Conservation (phyloP, 2,888 invertebrate species). For the Ptychoptera contaminata region DNA sequence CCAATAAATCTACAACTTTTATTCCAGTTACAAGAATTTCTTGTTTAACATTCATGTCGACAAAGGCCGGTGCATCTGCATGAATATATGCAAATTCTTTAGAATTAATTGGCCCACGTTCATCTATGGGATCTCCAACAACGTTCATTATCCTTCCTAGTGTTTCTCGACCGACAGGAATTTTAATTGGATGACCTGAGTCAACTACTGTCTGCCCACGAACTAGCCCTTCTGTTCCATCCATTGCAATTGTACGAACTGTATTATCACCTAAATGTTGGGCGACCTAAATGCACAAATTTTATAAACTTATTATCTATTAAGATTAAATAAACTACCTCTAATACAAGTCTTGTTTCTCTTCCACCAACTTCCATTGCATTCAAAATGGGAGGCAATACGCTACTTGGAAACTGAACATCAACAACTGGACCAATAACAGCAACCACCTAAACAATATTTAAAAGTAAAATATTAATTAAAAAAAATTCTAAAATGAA, state of each 20-base stretch:
- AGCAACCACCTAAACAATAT: conserved; percentile 44
- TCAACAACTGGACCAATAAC: conserved; percentile 97
- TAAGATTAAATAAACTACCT: conserved; percentile 38
- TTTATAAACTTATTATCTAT: neutral
- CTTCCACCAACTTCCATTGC: conserved; percentile 83
- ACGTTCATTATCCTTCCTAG: conserved; percentile 89
- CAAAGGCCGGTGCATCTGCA: conserved; percentile 79
- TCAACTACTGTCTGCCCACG: conserved; percentile 69
- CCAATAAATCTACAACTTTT: conserved; percentile 78
- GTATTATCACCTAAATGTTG: conserved; percentile 86
- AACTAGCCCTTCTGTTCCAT: conserved; percentile 80
- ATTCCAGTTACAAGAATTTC: conserved; percentile 89
- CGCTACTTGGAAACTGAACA: conserved; percentile 80
- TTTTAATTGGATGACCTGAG: conserved; percentile 72
- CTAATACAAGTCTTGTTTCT: conserved; percentile 61
- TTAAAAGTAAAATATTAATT: neutral
- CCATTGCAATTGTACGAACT: conserved; percentile 88
- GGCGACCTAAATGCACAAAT: conserved; percentile 31
- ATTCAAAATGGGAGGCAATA: conserved; percentile 83
- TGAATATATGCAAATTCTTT: conserved; percentile 70
- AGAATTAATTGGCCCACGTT: conserved; percentile 72
- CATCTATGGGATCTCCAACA: conserved; percentile 70
- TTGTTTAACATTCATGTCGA: conserved; percentile 81
- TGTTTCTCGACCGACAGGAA: conserved; percentile 82
- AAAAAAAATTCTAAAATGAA: neutral